Base-by-base conservation (phyloP, 2,113 vertebrate species). In the Motacilla alba region DNA sequence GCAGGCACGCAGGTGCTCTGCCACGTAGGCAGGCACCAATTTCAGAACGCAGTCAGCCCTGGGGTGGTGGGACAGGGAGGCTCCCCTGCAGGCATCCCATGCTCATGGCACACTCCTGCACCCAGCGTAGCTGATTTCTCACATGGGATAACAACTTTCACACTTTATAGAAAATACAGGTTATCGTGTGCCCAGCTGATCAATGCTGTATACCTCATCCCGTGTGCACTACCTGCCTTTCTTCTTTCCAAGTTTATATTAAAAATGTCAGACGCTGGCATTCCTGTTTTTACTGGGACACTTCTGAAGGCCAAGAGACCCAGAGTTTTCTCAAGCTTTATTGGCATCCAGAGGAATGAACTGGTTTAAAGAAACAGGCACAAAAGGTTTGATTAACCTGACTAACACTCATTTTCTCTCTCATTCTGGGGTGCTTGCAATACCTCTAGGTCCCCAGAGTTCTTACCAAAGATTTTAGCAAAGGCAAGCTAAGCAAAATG, bases 61-160 rank as follows among this genome's bases (percentile, higher is more conserved):
- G 6, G 37, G 47, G 22, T 16, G 41, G 27, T 0, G 15, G 80
- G 37, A 63, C 17, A 64, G 20, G 49, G 30, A 39, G 27, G 44
- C 4, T 82, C 44, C 24, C n/a, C 7, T 1, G 0, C 0, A 0
- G 83, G 31, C 47, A 83, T 4, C 31, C 59, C 1, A 0, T 2
- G 15, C 37, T 69, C 76, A 46, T 1, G 4, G 47, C 86, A 78
- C 0, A 0, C 27, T 70, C 47, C 50, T 78, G 55, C 44, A 49
- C 22, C 41, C 83, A 84, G 26, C 1, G 0, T 5, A 47, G 78
- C 1, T 63, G 35, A 62, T 30, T 70, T 63, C 59, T 46, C 49
- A 66, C 4, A 27, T 2, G 16, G 8, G 35, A 24, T 31, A 72
- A 43, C 33, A 72, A 33, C 10, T 12, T 55, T 8, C 44, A 64